Conservation (phyloP, 2,797 vertebrate species). For the Denticeps clupeoides region DNA sequence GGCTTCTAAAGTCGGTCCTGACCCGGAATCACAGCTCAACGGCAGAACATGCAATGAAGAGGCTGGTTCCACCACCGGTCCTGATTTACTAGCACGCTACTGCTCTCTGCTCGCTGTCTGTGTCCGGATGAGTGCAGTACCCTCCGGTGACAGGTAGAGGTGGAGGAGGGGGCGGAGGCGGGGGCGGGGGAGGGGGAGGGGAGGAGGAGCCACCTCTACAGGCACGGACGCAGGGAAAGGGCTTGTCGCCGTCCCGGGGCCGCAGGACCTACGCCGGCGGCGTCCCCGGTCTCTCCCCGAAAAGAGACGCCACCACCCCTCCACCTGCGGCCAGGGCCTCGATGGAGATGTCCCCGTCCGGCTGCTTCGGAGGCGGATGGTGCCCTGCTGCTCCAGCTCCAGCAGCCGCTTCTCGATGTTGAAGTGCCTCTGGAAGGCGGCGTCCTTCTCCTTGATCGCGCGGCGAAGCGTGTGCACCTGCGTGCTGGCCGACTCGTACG, state of each 20-base stretch:
- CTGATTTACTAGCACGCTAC: no score
- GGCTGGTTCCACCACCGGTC: no score
- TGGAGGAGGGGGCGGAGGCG: constrained; percentile 31
- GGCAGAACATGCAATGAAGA: no score
- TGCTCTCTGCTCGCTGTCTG: no score
- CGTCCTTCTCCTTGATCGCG: constrained; percentile 91
- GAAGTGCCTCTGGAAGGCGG: constrained; percentile 75
- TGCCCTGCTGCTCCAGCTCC: constrained; percentile 61
- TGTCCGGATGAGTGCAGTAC: no score
- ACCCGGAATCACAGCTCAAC: no score
- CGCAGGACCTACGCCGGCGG: constrained; percentile 27
- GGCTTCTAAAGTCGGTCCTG: no score
- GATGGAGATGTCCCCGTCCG: constrained; percentile 61
- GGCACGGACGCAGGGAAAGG: constrained; percentile 51
- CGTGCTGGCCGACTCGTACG: constrained; percentile 80
- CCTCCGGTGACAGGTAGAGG: no score
- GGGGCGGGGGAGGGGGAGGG: constrained; percentile 66
- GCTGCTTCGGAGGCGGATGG: constrained; percentile 61
- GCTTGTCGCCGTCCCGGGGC: constrained; percentile 23
- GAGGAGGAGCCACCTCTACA: constrained; percentile 64
- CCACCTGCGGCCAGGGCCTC: constrained; percentile 47
- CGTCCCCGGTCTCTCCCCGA: constrained; percentile 5
- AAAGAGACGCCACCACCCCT: no score
- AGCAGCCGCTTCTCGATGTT: constrained; percentile 65
- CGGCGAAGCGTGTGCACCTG: constrained; percentile 86